Evolutionary conservation across 2,113 vertebrate genomes (phyloP).

Genomic region (Chionomys nivalis): DNA sequence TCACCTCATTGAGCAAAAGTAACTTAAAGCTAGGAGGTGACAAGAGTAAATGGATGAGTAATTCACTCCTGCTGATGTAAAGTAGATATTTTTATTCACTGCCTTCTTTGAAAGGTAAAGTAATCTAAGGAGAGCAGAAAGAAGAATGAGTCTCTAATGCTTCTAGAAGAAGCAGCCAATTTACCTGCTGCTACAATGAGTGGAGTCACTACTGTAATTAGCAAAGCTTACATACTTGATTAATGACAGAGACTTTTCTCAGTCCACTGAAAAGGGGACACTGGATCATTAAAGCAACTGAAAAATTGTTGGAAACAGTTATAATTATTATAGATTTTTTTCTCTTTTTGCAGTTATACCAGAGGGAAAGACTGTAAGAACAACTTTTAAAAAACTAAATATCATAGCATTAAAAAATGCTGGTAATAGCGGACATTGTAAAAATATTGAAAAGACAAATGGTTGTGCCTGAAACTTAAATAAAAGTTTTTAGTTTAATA

Average conservation of each 20-base stretch:
- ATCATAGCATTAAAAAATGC: neutral
- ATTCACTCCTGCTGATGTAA: neutral
- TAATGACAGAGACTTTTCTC: conserved; percentile 40
- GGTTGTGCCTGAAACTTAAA: neutral
- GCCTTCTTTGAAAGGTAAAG: conserved; percentile 77
- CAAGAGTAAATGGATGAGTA: neutral
- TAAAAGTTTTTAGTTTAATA: neutral
- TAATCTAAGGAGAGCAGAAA: conserved; percentile 66
- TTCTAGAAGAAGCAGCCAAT: conserved; percentile 64
- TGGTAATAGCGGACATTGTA: neutral
- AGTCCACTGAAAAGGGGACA: conserved; percentile 14
- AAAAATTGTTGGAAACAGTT: conserved; percentile 2
- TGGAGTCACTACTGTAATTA: conserved; percentile 34
- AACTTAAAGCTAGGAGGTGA: neutral
- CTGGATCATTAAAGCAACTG: conserved; percentile 35
- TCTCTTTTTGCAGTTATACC: neutral
- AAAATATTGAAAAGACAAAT: neutral
- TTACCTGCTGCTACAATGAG: conserved; percentile 61
- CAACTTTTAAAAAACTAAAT: neutral
- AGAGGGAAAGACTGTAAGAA: neutral
- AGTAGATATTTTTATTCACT: conserved; percentile 77
- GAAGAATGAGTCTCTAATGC: conserved; percentile 76
- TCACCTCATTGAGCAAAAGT: neutral
- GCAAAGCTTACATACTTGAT: conserved; percentile 56
- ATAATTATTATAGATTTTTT: neutral